Evolutionary conservation across 2,797 vertebrate species (phyloP), one percentile per base, ranked within the genome.

Genomic region (Paguma larvata): DNA sequence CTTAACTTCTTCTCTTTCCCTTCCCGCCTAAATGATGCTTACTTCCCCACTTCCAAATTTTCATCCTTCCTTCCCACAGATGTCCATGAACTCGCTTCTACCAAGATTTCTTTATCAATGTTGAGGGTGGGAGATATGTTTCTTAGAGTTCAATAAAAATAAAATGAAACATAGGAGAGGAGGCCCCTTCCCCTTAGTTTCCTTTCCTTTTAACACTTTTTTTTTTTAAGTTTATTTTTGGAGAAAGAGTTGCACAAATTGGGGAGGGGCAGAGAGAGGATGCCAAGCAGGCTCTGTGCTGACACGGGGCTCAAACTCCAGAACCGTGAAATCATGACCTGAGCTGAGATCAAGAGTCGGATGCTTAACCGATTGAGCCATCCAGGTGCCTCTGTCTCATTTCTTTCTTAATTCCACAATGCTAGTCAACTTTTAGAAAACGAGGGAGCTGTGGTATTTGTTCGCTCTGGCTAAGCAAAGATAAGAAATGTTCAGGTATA

Each of bases 61-160:
- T 46, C n/a, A 51, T n/a, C 30, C 16, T 88, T 65, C 48, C 67
- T 92, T 10, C 14, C 3, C 34, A 51, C 10, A 15, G 53, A 51
- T 53, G 68, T 30, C 41, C 67, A 30, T 63, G n/a, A 78, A 41
- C 12, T 93, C 85, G 38, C 48, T 92, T 73, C 72, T 67, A 85
- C 32, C 30, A 89, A 44, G 32, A 7, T 41, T 73, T 96, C 56
- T 70, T 23, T n/a, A 56, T 34, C 65, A 73, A n/a, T 85, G 51
- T 85, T n/a, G 62, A 62, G 38, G 21, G 51, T 5, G 4, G 18
- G 14, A 32, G 21, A 11, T 7, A 65, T 5, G 38, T 46, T 78
- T 32, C 63, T 63, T 21, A 73, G 46, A 38, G 34, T 48, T 32
- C 68, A 93, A 44, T 73, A 95, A 88, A 89, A 96, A 79, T 14